Evolutionary conservation across 2,113 vertebrate species (phyloP).

Genomic region (Neodon shergylaensis): DNA sequence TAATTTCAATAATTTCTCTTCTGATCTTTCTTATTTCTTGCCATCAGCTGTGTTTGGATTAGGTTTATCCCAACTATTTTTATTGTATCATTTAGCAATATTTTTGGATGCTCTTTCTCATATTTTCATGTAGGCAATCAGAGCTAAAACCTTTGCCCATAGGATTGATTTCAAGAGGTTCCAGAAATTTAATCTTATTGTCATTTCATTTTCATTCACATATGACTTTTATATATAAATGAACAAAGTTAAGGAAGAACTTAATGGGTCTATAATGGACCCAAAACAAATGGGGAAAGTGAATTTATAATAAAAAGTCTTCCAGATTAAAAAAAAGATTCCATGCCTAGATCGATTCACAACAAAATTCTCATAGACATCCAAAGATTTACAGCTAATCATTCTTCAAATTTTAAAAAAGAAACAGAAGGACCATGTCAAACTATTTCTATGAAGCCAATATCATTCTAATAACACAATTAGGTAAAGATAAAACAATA

Average conservation of each 20-base stretch:
- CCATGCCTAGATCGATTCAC: background rate
- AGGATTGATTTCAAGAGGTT: background rate
- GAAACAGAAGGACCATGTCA: background rate
- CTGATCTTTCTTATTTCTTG: background rate
- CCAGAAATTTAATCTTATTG: background rate
- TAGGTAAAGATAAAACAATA: background rate
- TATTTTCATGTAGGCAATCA: background rate
- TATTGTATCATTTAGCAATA: background rate
- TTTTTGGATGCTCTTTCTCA: background rate
- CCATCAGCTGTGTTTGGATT: background rate
- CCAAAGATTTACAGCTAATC: background rate
- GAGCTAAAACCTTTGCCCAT: too few relatives aligned
- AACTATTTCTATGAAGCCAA: background rate
- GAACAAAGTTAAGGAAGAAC: background rate
- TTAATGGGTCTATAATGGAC: background rate
- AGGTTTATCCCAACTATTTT: background rate
- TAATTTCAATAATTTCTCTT: background rate
- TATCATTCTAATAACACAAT: background rate
- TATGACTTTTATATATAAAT: background rate
- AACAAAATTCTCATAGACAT: background rate
- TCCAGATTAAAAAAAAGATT: background rate
- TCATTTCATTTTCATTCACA: background rate
- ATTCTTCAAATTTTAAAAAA: background rate
- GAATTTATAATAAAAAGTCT: background rate
- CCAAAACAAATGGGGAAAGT: background rate